These are phyloP conservation scores for Okapia johnstoni DNA, from an alignment of 2,113 vertebrate genomes.

Conservation along the genomic window DNA sequence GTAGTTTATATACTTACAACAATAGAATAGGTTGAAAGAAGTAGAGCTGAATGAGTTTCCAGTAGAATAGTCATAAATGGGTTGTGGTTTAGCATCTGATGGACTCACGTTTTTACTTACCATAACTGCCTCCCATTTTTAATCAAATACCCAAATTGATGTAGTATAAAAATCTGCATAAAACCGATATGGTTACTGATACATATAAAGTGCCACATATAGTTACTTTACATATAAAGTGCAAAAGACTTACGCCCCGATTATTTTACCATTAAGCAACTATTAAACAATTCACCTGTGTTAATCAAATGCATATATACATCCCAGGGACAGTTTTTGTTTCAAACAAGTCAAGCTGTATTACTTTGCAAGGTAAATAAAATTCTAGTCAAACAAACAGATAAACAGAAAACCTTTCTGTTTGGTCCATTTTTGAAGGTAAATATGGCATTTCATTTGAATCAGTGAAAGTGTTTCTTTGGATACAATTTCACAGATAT, in stretches of 20 bases:
- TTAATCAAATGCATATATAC: not conserved
- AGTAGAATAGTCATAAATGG: not conserved
- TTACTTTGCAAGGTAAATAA: not conserved
- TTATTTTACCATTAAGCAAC: not conserved
- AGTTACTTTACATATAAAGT: not conserved
- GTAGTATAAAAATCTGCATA: not conserved
- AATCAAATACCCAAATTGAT: not conserved
- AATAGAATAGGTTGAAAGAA: not conserved
- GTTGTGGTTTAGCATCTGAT: not conserved
- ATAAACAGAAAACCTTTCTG: not conserved
- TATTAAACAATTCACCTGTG: not conserved
- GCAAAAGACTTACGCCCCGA: not conserved
- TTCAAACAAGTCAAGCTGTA: not conserved
- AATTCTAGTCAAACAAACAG: not conserved
- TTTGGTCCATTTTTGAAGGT: not conserved
- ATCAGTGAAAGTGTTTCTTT: conserved; percentile 12
- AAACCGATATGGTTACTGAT: not conserved
- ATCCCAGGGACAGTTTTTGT: not conserved
- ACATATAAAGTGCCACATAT: not conserved
- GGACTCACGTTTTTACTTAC: not conserved
- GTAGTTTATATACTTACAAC: not conserved
- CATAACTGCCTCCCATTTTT: not conserved
- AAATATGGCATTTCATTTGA: conserved; percentile 33
- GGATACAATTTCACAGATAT: not conserved
- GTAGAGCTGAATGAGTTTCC: not conserved